phyloP scores from a whole-genome alignment of 64 coral and sea anemone species.

The Trachythela sp. region DNA sequence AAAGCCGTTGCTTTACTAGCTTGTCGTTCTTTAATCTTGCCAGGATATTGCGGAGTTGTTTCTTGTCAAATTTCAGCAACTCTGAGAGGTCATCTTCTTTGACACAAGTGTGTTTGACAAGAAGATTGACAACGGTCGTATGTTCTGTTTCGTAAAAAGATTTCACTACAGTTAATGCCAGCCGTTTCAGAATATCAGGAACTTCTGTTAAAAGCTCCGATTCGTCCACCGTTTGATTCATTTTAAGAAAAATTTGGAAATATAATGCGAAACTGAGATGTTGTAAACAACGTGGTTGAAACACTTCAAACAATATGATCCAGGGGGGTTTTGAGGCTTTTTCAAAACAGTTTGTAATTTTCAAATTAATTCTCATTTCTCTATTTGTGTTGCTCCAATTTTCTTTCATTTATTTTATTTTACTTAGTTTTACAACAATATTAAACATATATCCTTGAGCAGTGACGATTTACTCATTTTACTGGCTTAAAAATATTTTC shows the following conservation, averaged over 20 bases:
- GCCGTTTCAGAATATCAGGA: slow-evolving; percentile 69
- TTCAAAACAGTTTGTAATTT: too few relatives aligned
- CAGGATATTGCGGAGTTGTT: slow-evolving; percentile 67
- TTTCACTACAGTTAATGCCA: slow-evolving; percentile 71
- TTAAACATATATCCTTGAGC: too few relatives aligned
- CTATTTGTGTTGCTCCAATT: too few relatives aligned
- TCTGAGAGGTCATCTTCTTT: slow-evolving; percentile 85
- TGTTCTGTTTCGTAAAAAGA: slow-evolving; percentile 88
- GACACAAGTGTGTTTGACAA: slow-evolving; percentile 75
- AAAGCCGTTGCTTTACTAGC: slow-evolving; percentile 86
- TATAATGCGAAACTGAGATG: too few relatives aligned
- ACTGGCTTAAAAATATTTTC: too few relatives aligned
- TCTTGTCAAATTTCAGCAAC: slow-evolving; percentile 78
- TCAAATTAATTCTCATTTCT: too few relatives aligned
- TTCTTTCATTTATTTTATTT: too few relatives aligned
- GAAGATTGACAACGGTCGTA: slow-evolving; percentile 58
- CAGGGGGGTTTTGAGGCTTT: too few relatives aligned
- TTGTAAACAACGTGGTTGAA: too few relatives aligned
- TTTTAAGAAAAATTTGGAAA: background rate
- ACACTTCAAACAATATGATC: too few relatives aligned
- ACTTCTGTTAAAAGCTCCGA: slow-evolving; percentile 72
- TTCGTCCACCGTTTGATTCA: slow-evolving; percentile 78
- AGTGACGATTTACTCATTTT: too few relatives aligned
- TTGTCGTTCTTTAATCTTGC: slow-evolving; percentile 92
- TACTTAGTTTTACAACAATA: too few relatives aligned